These are phyloP conservation scores for Anthonomus grandis DNA, from an alignment of 1,140 invertebrate genomes.

Conservation along the genomic window DNA sequence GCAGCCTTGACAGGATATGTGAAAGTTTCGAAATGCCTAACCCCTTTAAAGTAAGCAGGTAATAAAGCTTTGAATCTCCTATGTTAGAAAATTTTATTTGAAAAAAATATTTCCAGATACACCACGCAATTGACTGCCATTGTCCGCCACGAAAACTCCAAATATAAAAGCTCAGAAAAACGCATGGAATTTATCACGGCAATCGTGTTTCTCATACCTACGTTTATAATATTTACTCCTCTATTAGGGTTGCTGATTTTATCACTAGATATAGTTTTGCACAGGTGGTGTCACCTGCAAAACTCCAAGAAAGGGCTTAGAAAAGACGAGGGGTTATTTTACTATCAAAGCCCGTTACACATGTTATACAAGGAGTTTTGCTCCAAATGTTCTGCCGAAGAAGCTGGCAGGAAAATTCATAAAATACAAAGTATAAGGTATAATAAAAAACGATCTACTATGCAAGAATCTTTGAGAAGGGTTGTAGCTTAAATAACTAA, in stretches of 20 bases:
- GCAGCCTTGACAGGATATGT: slow-evolving; percentile 11
- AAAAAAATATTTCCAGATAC: slow-evolving; percentile 5
- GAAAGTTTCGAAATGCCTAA: slow-evolving; percentile 13
- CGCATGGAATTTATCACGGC: slow-evolving; percentile 20
- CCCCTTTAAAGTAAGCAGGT: slow-evolving; percentile 20
- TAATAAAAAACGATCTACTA: slow-evolving; percentile 5
- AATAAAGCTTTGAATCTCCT: not conserved
- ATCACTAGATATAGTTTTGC: slow-evolving; percentile 8
- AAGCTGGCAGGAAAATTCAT: slow-evolving; percentile 16
- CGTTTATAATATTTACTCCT: slow-evolving; percentile 19
- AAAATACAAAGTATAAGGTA: slow-evolving; percentile 19
- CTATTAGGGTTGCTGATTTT: slow-evolving; percentile 11
- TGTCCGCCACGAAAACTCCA: not conserved
- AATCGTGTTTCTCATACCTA: slow-evolving; percentile 19
- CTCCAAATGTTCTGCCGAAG: slow-evolving; percentile 10
- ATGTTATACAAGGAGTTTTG: slow-evolving; percentile 22
- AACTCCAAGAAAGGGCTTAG: slow-evolving; percentile 4
- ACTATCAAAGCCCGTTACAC: slow-evolving; percentile 22
- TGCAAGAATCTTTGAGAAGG: slow-evolving; percentile 19
- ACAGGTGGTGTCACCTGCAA: slow-evolving; percentile 23
- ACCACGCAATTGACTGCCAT: slow-evolving; percentile 13
- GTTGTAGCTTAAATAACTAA: slow-evolving; percentile 6
- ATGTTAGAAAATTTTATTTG: not conserved
- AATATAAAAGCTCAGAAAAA: slow-evolving; percentile 3
- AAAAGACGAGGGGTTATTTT: slow-evolving; percentile 5